Percentiles rank a stretch among this genome's conserved stretches.
Conservation (phyloP, 1,140 invertebrate genomes). For the Brachionus koreanus region DNA sequence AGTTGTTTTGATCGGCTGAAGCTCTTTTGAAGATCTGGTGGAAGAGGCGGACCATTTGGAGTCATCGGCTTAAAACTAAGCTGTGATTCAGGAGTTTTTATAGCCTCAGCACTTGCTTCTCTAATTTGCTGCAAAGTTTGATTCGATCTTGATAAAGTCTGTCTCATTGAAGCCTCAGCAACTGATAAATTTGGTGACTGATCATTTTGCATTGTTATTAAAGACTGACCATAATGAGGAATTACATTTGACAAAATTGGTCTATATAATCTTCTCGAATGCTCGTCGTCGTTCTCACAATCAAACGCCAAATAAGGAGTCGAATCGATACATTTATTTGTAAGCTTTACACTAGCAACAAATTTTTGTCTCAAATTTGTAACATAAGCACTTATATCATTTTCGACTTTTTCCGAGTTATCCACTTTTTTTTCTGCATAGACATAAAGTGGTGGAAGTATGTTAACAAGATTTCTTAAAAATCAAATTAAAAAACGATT, state of each 20-base stretch:
- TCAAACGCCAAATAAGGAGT: background rate
- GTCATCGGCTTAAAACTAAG: slow-evolving; percentile 1
- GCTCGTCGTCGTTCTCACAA: slow-evolving; percentile 12
- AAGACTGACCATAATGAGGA: background rate
- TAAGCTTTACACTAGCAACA: background rate
- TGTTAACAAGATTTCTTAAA: slow-evolving; percentile 7
- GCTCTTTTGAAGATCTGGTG: background rate
- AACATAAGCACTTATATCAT: background rate
- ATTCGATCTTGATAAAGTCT: slow-evolving; percentile 1
- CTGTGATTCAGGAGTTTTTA: slow-evolving; percentile 1
- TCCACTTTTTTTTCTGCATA: background rate
- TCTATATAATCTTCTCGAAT: slow-evolving; percentile 12
- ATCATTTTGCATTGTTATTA: background rate
- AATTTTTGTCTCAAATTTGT: slow-evolving; percentile 5
- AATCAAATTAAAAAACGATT: background rate
- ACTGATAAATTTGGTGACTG: background rate
- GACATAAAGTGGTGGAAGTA: background rate
- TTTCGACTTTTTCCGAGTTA: background rate
- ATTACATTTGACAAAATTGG: slow-evolving; percentile 22
- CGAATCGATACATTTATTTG: background rate
- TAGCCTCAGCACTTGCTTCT: background rate
- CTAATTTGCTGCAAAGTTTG: slow-evolving; percentile 22
- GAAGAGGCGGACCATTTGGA: slow-evolving; percentile 1
- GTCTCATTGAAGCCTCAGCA: background rate
- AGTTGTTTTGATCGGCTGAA: slow-evolving; percentile 3